Conservation (phyloP, 2,888 invertebrate species). For the Oxyscelio sp. region DNA sequence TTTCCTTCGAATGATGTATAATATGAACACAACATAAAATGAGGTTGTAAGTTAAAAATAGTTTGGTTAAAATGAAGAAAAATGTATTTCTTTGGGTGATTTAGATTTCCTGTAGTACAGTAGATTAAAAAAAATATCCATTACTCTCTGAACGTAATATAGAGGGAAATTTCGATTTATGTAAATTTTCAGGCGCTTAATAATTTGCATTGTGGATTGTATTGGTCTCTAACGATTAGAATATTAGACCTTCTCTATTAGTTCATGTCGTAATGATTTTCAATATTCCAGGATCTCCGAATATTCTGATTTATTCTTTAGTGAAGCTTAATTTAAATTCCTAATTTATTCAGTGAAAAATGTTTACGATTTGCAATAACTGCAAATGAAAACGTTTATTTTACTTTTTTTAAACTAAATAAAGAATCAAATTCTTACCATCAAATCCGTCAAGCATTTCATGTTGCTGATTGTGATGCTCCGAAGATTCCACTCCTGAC, state of each 20-base stretch:
- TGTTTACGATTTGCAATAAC: too few species aligned
- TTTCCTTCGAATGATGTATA: too few species aligned
- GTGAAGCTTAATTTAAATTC: constrained; percentile 37
- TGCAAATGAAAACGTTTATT: too few species aligned
- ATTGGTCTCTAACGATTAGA: constrained; percentile 26
- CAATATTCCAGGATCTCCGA: constrained; percentile 11
- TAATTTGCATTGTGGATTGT: constrained; percentile 25
- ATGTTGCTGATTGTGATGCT: constrained; percentile 87
- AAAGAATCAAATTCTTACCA: constrained; percentile 86
- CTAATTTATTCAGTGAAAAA: constrained; percentile 28
- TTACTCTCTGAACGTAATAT: not conserved
- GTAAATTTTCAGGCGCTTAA: constrained; percentile 16
- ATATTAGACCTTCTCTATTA: constrained; percentile 37
- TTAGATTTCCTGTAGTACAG: too few species aligned
- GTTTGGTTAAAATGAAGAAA: too few species aligned
- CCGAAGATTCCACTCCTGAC: constrained; percentile 86
- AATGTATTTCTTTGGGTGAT: not conserved
- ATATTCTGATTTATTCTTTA: constrained; percentile 35
- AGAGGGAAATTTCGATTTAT: constrained; percentile 13
- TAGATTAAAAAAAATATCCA: too few species aligned
- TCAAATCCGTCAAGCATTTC: constrained; percentile 89
- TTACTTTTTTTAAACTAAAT: constrained; percentile 35
- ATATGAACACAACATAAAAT: too few species aligned
- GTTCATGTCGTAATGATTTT: constrained; percentile 21
- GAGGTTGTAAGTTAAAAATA: too few species aligned